Evolutionary conservation across 1,140 invertebrate species (phyloP), one percentile per base, ranked within the genome.

Genomic region (Caerostris extrusa): DNA sequence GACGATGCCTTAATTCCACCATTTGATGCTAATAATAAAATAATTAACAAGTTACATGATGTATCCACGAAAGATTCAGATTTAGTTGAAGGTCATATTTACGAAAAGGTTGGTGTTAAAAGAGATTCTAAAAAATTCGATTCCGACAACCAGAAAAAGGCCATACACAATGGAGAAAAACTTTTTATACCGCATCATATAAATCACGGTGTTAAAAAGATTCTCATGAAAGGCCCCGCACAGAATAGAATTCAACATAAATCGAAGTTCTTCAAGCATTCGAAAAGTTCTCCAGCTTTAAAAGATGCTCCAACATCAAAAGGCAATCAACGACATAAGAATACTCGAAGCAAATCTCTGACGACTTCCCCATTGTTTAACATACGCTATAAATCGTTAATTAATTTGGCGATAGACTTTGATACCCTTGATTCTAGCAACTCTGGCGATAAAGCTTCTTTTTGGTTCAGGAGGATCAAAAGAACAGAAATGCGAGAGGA

Each of bases 361-460:
- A 97, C 97, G 56, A 97, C 97, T 69, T 98, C 98, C 5, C 97
- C 98, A 3, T 96, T 98, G 12, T 98, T 98, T 96, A 98, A 98
- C 95, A 98, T 98, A 94, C 97, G 98, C 1, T 98, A 98, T 95
- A 98, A 98, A 95, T 98, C 97, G 94, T 96, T 98, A 55, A 98
- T 97, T 8, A 98, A 98, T 95, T 96, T 98, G 95, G 97, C 97
- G 5, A 57, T 67, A 97, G 97, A 98, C 95, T 96, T 98, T 92
- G 98, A 98, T 3, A 98, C 98, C 7, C 96, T 98, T 90, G 98
- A 98, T 95, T 98, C 98, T 34, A 98, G 98, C 96, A 98, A 98
- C 96, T 98, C 98, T 17, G 98, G 98, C 57, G 98, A 98, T 12
- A 97, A 98, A 69, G 98, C 97, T 5, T 98, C 98, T 34, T 98